Conservation (phyloP, 2,797 vertebrate genomes). For the Spinibarbus caldwelli region DNA sequence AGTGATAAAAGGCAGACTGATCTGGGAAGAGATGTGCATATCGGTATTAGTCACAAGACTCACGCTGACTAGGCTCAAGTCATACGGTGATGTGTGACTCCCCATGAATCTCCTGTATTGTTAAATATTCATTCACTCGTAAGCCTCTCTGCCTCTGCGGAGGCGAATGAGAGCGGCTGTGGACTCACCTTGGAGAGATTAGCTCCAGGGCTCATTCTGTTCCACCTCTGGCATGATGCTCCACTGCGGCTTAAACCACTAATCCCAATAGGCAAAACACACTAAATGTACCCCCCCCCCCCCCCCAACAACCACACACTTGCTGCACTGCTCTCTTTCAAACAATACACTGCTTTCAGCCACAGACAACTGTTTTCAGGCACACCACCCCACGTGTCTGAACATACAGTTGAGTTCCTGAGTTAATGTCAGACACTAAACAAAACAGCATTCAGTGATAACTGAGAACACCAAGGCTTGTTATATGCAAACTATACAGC, state of each 20-base stretch:
- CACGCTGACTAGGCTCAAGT: background rate
- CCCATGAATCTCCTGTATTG: constrained; percentile 1
- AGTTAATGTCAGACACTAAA: constrained; percentile 15
- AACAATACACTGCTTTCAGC: constrained; percentile 18
- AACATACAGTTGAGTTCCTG: background rate
- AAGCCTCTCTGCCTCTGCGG: background rate
- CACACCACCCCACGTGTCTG: background rate
- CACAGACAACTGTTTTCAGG: background rate
- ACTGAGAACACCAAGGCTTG: background rate
- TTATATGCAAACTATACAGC: constrained; percentile 19
- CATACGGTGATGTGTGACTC: background rate
- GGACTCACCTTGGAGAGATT: constrained; percentile 48
- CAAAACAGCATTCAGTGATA: constrained; percentile 17
- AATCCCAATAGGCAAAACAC: constrained; percentile 40
- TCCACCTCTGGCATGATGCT: constrained; percentile 33
- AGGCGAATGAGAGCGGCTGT: background rate
- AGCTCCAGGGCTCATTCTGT: constrained; percentile 38
- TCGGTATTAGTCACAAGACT: constrained; percentile 8
- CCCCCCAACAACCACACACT: background rate
- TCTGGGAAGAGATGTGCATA: constrained; percentile 9
- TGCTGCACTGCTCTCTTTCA: background rate
- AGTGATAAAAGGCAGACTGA: background rate
- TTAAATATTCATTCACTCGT: constrained; percentile 16
- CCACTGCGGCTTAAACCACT: constrained; percentile 36
- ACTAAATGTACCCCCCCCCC: background rate